A percentile compares a stretch with the other conserved stretches of the same genome.
phyloP scores from a whole-genome alignment of 2,797 vertebrate species.

The Betta splendens region DNA sequence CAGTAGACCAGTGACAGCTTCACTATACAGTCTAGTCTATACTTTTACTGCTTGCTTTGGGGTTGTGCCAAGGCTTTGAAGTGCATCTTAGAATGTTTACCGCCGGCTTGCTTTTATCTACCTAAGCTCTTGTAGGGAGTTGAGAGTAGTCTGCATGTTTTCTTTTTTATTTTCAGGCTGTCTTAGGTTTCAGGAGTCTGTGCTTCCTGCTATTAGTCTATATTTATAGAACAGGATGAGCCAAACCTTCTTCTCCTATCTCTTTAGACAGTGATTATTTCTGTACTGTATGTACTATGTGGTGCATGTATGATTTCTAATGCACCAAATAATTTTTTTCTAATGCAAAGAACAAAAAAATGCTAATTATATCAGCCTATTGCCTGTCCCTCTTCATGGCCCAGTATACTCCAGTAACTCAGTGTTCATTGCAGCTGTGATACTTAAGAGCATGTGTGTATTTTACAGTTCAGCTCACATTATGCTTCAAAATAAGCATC shows the following conservation, averaged over 20 bases:
- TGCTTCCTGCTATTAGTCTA: not conserved
- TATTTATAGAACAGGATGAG: constrained; percentile 19
- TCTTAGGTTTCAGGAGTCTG: not conserved
- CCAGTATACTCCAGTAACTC: constrained; percentile 42
- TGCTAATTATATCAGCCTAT: constrained; percentile 28
- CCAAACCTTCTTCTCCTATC: no score
- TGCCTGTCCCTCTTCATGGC: constrained; percentile 34
- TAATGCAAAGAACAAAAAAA: no score
- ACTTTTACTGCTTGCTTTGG: constrained; percentile 24
- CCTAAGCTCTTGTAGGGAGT: not conserved
- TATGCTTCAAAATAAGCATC: constrained; percentile 43
- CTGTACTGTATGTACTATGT: no score
- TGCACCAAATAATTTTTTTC: no score
- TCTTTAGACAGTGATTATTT: no score
- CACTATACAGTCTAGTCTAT: constrained; percentile 2
- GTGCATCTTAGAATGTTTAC: constrained; percentile 12
- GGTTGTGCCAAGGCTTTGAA: constrained; percentile 24
- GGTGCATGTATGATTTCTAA: no score
- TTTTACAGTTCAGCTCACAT: constrained; percentile 61
- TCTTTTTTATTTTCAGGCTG: constrained; percentile 17
- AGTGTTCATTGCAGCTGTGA: constrained; percentile 43
- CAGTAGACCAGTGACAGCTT: constrained; percentile 12
- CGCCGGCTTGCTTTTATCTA: constrained; percentile 9
- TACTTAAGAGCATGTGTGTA: constrained; percentile 54
- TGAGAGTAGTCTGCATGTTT: constrained; percentile 11